Evolutionary conservation across 1,140 invertebrate species (phyloP), one percentile per base, ranked within the genome.

Genomic region (Penaeus chinensis): DNA sequence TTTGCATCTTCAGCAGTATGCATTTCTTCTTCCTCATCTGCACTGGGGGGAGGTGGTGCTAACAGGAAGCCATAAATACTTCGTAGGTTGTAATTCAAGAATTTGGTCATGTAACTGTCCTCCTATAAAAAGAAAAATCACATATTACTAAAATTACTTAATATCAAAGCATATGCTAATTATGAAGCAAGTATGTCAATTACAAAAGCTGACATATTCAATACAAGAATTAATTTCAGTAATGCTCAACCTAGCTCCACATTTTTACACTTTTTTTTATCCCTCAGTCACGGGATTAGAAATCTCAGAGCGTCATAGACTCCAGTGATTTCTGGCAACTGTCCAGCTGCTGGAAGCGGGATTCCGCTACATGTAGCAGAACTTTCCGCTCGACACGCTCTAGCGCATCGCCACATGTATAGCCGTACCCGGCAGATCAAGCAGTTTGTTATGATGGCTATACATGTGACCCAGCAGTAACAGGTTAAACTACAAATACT

Each of bases 71-170:
- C 84, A 77, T 89, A 89, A 54, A 89, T 89, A 61, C 65, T 89
- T 37, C 88, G 77, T 47, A 89, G 78, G 22, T 74, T 82, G 32
- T 85, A 85, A 60, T 89, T 89, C 27, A 89, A 65, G 66, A 89
- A 89, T 82, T 89, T 89, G 19, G 88, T 89, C 84, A 89, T 85
- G 60, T 89, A 89, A 11, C 77, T 78, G 69, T 89, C 88, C 80
- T 89, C 88, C 88, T 89, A 79, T 77, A 81, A 60, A 22, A 47
- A 24, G 1, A 32, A 27, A 69, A 20, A 27, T 85, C 77, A 37
- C 27, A 32, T n/a, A 54, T 85, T 37, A 63, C 19, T 32, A 60
- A 27, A 22, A 18, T 80, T 80, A 19, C 42, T 60, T 60, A 32
- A 71, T 19, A 20, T 20, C 20, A n/a, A 24, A 60, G 24, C 8